A percentile compares a stretch with the other conserved stretches of the same genome.
phyloP scores from a whole-genome alignment of 2,113 vertebrate genomes.

The Vulpes vulpes region DNA sequence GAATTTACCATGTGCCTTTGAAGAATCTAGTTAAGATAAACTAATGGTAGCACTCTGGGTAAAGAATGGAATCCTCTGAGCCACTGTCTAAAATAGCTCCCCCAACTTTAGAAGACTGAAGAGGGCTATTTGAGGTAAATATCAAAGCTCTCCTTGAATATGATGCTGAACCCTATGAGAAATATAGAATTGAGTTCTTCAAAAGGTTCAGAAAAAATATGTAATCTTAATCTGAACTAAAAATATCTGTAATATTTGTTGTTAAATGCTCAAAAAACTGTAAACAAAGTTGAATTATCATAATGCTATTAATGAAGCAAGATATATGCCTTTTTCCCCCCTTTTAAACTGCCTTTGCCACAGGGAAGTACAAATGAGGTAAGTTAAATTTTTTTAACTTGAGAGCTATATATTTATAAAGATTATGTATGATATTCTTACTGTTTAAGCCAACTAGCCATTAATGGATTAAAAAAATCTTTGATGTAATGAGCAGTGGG shows the following conservation, averaged over 20 bases:
- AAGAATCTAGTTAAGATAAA: conserved; percentile 11
- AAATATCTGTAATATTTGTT: conserved; percentile 56
- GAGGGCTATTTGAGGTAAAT: not conserved
- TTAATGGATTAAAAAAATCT: conserved; percentile 56
- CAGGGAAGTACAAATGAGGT: conserved; percentile 99
- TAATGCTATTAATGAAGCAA: not conserved
- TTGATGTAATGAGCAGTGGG: not conserved
- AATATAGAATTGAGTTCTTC: conserved; percentile 36
- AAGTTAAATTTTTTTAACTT: conserved; percentile 83
- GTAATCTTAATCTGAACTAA: conserved; percentile 56
- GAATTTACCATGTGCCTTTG: not conserved
- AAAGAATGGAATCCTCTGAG: conserved; percentile 22
- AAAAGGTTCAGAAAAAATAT: conserved; percentile 57
- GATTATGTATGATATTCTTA: not conserved
- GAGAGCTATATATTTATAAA: conserved; percentile 64
- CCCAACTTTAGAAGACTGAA: not conserved
- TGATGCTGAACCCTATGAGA: not conserved
- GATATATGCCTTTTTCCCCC: conserved; percentile 76
- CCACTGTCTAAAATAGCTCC: not conserved
- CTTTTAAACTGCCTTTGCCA: conserved; percentile 85
- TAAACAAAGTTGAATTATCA: conserved; percentile 53
- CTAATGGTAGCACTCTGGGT: not conserved
- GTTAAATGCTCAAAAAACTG: conserved; percentile 52
- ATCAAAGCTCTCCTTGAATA: not conserved
- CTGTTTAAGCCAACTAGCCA: conserved; percentile 38